Conservation (phyloP, 2,797 vertebrate genomes). For the Acestrorhynchus altus region DNA sequence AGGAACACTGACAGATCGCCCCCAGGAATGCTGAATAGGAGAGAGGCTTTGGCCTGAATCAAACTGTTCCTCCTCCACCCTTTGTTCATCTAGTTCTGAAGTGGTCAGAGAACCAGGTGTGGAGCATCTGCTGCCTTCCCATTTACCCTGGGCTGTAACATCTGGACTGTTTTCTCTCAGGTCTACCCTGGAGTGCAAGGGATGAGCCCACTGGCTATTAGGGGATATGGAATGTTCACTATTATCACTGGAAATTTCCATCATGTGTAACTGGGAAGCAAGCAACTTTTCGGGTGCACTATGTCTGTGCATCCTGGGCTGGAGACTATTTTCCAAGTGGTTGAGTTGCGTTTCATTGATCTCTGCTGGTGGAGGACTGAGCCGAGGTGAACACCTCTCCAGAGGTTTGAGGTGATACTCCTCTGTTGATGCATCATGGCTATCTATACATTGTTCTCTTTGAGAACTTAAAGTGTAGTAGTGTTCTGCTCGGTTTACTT, state of each 20-base stretch:
- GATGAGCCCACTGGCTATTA: conserved; percentile 75
- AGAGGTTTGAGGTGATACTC: conserved; percentile 43
- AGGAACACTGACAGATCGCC: conserved; percentile 72
- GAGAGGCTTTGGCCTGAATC: conserved; percentile 42
- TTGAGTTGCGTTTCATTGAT: conserved; percentile 24
- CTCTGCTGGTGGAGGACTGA: conserved; percentile 42
- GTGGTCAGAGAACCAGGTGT: conserved; percentile 73
- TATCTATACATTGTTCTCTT: conserved; percentile 51
- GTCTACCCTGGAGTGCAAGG: conserved; percentile 64
- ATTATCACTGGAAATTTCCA: conserved; percentile 68
- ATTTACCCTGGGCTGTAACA: conserved; percentile 55
- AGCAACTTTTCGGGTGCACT: conserved; percentile 87
- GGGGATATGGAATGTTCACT: conserved; percentile 55
- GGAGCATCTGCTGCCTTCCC: conserved; percentile 73
- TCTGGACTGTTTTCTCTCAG: conserved; percentile 35
- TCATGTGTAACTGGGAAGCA: conserved; percentile 77
- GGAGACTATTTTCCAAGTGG: conserved; percentile 57
- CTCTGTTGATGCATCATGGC: conserved; percentile 38
- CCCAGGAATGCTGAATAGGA: conserved; percentile 62
- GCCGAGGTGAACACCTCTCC: conserved; percentile 33
- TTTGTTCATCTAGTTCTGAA: conserved; percentile 62
- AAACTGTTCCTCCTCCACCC: conserved; percentile 45
- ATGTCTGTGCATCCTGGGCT: conserved; percentile 75
- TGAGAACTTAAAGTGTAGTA: conserved; percentile 79
- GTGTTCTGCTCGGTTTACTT: conserved; percentile 67